Evolutionary conservation across 2,797 vertebrate species (phyloP).

Genomic region (Hemitrygon akajei): DNA sequence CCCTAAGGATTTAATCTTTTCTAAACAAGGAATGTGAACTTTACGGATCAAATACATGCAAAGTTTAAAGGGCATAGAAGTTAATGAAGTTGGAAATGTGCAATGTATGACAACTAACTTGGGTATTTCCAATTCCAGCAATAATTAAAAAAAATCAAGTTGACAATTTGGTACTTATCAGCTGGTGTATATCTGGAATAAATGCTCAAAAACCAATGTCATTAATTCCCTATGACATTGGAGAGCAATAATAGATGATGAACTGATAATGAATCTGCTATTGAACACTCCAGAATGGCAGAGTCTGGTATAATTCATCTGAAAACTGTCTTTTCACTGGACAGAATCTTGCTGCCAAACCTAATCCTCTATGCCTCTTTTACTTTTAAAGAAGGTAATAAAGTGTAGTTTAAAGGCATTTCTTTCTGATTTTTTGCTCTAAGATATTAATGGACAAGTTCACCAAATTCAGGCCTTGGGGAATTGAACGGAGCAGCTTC

Average conservation of each 20-base stretch:
- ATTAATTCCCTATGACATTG: neutral
- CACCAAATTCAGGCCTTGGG: neutral
- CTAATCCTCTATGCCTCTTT: neutral
- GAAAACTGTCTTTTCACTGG: neutral
- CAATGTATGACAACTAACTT: too few relatives aligned
- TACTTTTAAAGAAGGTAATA: neutral
- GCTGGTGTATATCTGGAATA: neutral
- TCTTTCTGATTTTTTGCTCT: neutral
- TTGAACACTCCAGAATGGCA: neutral
- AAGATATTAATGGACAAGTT: neutral
- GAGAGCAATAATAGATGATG: neutral
- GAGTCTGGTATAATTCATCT: neutral
- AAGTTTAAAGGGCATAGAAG: too few relatives aligned
- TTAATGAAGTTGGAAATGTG: too few relatives aligned
- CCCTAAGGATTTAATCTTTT: too few relatives aligned
- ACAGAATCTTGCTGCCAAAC: neutral
- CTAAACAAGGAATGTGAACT: too few relatives aligned
- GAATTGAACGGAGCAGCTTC: neutral
- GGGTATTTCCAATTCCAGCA: too few relatives aligned
- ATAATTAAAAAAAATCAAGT: too few relatives aligned
- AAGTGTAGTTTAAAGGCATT: neutral
- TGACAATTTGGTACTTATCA: neutral
- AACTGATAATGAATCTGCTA: neutral
- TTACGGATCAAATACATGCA: too few relatives aligned
- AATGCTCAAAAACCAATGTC: neutral